Evolutionary conservation across 2,113 vertebrate genomes (phyloP).

Genomic region (Gallinago jamesoni): DNA sequence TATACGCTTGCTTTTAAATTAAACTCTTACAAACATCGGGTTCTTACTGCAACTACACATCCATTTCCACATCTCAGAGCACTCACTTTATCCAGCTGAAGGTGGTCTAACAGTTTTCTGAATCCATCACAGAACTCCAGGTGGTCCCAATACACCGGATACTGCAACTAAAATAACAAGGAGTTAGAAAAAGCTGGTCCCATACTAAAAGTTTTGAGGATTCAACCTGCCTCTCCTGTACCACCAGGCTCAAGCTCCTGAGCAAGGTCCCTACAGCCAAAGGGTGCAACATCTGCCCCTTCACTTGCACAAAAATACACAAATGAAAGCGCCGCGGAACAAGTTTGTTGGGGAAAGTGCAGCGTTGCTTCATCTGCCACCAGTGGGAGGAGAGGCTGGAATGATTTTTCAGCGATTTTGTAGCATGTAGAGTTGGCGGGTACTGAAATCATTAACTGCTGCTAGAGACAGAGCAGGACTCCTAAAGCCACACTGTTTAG

Average conservation of each 20-base stretch:
- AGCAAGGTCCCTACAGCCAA: background rate
- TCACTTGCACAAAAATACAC: background rate
- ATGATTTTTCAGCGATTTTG: background rate
- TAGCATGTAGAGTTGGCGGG: background rate
- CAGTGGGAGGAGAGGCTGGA: background rate
- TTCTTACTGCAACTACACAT: background rate
- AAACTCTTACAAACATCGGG: background rate
- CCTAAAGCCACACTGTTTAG: background rate
- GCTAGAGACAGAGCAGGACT: background rate
- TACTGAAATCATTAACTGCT: background rate
- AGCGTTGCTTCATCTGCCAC: background rate
- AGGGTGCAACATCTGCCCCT: background rate
- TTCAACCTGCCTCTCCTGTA: background rate
- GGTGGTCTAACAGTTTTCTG: conserved; percentile 93
- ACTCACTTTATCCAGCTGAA: conserved; percentile 96
- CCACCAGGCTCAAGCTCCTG: background rate
- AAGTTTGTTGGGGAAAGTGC: background rate
- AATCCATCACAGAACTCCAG: conserved; percentile 98
- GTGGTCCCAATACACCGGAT: conserved; percentile 97
- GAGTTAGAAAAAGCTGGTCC: background rate
- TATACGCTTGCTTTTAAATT: background rate
- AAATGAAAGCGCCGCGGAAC: background rate
- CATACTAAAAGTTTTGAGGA: background rate
- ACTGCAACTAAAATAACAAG: conserved; percentile 83
- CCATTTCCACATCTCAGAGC: background rate